Base-by-base conservation (phyloP, 2,113 vertebrate species). In the Misgurnus anguillicaudatus region DNA sequence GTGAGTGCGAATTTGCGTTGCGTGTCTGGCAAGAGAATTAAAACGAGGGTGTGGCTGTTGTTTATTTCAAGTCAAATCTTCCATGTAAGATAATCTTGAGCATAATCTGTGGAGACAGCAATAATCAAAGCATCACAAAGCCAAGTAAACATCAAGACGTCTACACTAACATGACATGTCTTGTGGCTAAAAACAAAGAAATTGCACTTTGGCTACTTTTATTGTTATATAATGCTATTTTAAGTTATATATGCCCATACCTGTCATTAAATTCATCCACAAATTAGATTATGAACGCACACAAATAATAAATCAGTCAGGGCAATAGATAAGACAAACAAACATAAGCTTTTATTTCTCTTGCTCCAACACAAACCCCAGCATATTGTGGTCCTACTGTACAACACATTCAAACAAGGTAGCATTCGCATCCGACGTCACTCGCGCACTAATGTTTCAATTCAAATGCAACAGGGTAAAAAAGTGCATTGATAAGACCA, bases 401-500 rank as follows among this genome's bases (percentile, higher is more conserved):
- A 95, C 94, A 83, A 80, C 75, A 77, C 75, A 95, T 62, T 70
- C 94, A 94, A 94, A 94, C 94, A 94, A 92, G 91, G 89, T 89
- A 93, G 92, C 94, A 92, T 92, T 76, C 86, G 78, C 61, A 83
- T 71, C 77, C 53, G 60, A 75, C 77, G 9, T 77, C 82, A 81
- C 67, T 84, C 86, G 60, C 68, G 78, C 82, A 66, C 58, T 48
- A 47, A 66, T 31, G 42, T 57, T 81, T 75, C 21, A 82, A 82
- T 87, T 88, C 82, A 87, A 89, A 89, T 77, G 85, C 87, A 89
- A 83, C 82, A 84, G 84, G 87, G 86, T 94, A 91, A 94, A 95
- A 24, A 99, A 98, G 98, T 99, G 97, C 96, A 96, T 96, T 91
- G 94, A 92, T 93, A 92, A 92, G 88, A 93, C 88, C 88, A 86